These are phyloP conservation scores for Temnothorax curvispinosus DNA, from an alignment of 1,140 invertebrate species.

Conservation along the genomic window DNA sequence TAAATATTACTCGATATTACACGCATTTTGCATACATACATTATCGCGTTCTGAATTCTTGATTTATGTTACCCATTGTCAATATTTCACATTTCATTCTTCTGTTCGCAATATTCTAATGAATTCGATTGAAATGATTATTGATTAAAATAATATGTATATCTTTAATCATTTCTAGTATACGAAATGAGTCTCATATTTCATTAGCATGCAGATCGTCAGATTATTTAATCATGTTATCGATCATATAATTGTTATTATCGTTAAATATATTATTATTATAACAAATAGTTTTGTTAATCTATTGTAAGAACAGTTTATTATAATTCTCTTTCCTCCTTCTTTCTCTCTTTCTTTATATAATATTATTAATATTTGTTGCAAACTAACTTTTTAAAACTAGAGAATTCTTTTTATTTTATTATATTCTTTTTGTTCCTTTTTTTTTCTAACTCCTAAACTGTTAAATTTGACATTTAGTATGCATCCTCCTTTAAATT, in stretches of 20 bases:
- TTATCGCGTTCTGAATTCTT: conserved; percentile 7
- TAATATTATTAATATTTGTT: not conserved
- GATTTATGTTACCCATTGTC: not conserved
- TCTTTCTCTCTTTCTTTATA: not conserved
- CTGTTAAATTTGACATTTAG: not conserved
- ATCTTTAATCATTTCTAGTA: not conserved
- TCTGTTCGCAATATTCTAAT: not conserved
- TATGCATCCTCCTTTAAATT: not conserved
- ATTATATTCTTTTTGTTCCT: not conserved
- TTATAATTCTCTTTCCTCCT: not conserved
- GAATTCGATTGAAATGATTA: not conserved
- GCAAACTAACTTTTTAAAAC: not conserved
- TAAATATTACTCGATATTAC: not conserved
- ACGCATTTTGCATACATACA: not conserved
- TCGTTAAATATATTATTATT: not conserved
- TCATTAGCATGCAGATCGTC: not conserved
- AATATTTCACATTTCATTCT: not conserved
- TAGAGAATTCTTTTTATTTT: not conserved
- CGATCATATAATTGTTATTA: not conserved
- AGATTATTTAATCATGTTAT: not conserved
- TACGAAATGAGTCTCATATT: not conserved
- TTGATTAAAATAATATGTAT: not conserved
- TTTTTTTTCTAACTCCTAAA: not conserved
- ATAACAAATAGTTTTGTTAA: not conserved
- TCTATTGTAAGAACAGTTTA: not conserved